Conservation (phyloP, 2,113 vertebrate species). For the Empidonax traillii region DNA sequence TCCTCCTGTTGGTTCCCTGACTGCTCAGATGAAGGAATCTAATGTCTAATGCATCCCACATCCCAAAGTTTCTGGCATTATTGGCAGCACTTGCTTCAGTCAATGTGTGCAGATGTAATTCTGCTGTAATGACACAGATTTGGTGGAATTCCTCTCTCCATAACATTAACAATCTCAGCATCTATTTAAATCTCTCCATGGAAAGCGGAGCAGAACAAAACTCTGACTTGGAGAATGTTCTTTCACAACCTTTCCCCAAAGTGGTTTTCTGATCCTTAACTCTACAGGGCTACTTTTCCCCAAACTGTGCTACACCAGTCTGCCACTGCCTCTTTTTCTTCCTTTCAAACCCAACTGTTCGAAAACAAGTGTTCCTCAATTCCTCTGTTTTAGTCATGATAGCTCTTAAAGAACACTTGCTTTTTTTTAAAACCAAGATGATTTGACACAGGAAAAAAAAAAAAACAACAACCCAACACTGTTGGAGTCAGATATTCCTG, state of each 20-base stretch:
- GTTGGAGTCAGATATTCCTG: not conserved
- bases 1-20: not conserved
- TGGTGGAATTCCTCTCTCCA: not conserved
- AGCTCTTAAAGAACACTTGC: not conserved
- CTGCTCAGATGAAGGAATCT: not conserved
- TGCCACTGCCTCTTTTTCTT: not conserved
- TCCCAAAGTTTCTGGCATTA: not conserved
- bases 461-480: not conserved
- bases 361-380: not conserved
- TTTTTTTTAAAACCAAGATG: not conserved
- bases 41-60: not conserved
- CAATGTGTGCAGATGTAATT: not conserved
- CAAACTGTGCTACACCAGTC: not conserved
- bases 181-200: not conserved
- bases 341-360: not conserved
- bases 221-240: not conserved
- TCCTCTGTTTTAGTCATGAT: not conserved
- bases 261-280: not conserved
- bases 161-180: not conserved
- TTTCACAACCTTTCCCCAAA: not conserved
- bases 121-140: not conserved
- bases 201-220: slow-evolving; percentile 11
- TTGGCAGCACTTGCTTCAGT: not conserved
- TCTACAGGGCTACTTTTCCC: not conserved
- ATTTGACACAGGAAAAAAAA: not conserved